These are phyloP conservation scores for Takifugu ocellatus DNA, from an alignment of 2,797 vertebrate genomes.

Conservation along the genomic window DNA sequence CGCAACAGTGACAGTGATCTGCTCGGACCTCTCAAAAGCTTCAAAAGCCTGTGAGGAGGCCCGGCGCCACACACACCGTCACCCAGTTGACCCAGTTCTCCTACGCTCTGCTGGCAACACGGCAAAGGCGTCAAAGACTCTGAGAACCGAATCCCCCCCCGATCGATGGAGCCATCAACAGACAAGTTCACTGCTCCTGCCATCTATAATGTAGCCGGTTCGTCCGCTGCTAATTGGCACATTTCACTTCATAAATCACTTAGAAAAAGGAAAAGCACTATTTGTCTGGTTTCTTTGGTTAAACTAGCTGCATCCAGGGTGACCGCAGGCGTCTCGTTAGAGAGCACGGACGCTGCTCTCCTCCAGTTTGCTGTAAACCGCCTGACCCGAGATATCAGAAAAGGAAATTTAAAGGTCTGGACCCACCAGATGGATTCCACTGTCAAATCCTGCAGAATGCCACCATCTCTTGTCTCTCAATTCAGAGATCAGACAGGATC, in stretches of 20 bases:
- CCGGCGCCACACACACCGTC: conserved; percentile 44
- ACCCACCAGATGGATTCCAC: conserved; percentile 10
- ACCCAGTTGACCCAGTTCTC: conserved; percentile 73
- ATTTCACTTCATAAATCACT: conserved; percentile 75
- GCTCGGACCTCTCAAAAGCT: conserved; percentile 49
- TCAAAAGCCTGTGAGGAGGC: conserved; percentile 45
- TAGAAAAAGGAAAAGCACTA: conserved; percentile 42
- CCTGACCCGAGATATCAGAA: conserved; percentile 14
- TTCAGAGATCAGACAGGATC: conserved; percentile 5
- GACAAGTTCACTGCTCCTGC: conserved; percentile 64
- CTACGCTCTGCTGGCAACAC: conserved; percentile 56
- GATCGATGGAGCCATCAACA: conserved; percentile 76
- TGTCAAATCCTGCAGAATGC: background rate
- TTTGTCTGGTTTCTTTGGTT: conserved; percentile 43
- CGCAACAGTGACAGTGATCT: conserved; percentile 52
- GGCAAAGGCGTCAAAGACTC: conserved; percentile 67
- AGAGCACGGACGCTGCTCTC: conserved; percentile 30
- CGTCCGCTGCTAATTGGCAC: conserved; percentile 76
- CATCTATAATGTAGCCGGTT: conserved; percentile 68
- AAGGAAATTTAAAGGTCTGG: conserved; percentile 3
- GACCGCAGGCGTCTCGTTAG: conserved; percentile 69
- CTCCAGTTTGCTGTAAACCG: conserved; percentile 40
- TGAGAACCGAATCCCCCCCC: conserved; percentile 66
- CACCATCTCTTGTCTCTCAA: background rate
- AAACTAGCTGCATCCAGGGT: conserved; percentile 51